phyloP scores from a whole-genome alignment of 23 tunicate species.

The Styela clava region DNA sequence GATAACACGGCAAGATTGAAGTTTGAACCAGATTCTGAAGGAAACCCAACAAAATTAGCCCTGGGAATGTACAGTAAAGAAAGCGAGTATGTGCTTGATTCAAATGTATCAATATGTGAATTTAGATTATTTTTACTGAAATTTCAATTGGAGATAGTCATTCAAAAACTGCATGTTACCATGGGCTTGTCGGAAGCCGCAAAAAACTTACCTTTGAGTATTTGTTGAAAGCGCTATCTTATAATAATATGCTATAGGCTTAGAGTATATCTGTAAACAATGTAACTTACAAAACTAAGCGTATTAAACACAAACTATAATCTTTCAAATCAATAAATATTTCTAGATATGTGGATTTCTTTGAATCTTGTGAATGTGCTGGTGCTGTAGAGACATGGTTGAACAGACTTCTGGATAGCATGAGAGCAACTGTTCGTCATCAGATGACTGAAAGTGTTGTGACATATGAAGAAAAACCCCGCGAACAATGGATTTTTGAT shows the following conservation, averaged over 20 bases:
- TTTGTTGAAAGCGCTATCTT: no score
- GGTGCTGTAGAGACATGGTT: slow-evolving; percentile 94
- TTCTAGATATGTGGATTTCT: slow-evolving; percentile 92
- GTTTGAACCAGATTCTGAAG: slow-evolving; percentile 65
- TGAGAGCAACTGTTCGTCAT: slow-evolving; percentile 91
- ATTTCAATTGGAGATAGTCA: no score
- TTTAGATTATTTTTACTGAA: no score
- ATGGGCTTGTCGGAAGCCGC: no score
- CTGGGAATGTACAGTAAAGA: slow-evolving; percentile 98
- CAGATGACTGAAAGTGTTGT: slow-evolving; percentile 92
- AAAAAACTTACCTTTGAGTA: no score
- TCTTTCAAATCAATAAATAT: no score
- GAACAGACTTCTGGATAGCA: slow-evolving; percentile 75
- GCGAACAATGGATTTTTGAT: slow-evolving; percentile 99
- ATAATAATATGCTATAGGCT: no score
- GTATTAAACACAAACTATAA: no score
- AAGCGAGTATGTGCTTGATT: slow-evolving; percentile 55
- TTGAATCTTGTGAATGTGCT: slow-evolving; percentile 78
- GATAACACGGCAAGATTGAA: slow-evolving; percentile 94
- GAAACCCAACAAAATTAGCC: slow-evolving; percentile 86
- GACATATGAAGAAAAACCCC: slow-evolving; percentile 95
- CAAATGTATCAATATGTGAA: not conserved
- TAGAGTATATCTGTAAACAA: no score
- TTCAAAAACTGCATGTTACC: no score
- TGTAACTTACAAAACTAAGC: no score